Conservation (phyloP, 1,140 invertebrate species). For the Brachionus paranguensis region DNA sequence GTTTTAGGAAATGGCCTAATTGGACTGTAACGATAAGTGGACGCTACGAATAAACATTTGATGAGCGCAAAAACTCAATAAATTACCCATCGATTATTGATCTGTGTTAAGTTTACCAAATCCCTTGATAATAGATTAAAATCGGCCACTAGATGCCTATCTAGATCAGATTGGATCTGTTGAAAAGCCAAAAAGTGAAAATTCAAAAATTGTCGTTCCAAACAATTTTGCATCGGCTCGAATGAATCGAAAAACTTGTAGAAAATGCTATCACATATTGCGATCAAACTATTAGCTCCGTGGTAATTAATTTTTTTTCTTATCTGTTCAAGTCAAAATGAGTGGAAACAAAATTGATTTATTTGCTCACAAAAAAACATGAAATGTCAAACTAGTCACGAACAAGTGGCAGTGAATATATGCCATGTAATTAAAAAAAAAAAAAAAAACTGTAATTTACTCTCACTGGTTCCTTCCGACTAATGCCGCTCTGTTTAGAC, state of each 20-base stretch:
- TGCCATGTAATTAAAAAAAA: neutral
- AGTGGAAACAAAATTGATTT: neutral
- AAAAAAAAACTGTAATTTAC: neutral
- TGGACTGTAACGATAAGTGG: constrained; percentile 15
- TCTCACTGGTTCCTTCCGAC: neutral
- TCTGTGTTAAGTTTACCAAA: neutral
- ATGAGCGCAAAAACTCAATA: neutral
- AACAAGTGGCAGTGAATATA: neutral
- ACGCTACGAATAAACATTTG: neutral
- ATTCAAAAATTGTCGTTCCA: constrained; percentile 37
- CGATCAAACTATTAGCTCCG: neutral
- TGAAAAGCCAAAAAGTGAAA: constrained; percentile 23
- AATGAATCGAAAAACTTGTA: constrained; percentile 1
- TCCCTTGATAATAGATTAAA: constrained; percentile 8
- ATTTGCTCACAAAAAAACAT: neutral
- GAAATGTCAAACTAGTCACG: constrained; percentile 24
- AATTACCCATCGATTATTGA: neutral
- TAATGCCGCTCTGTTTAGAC: neutral
- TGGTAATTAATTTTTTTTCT: neutral
- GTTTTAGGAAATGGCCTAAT: neutral
- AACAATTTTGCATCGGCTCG: neutral
- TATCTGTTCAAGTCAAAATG: neutral
- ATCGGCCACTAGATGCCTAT: neutral
- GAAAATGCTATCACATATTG: constrained; percentile 23
- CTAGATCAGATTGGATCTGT: neutral